Evolutionary conservation across 2,113 vertebrate genomes (phyloP).

Genomic region (Mastomys natalensis): DNA sequence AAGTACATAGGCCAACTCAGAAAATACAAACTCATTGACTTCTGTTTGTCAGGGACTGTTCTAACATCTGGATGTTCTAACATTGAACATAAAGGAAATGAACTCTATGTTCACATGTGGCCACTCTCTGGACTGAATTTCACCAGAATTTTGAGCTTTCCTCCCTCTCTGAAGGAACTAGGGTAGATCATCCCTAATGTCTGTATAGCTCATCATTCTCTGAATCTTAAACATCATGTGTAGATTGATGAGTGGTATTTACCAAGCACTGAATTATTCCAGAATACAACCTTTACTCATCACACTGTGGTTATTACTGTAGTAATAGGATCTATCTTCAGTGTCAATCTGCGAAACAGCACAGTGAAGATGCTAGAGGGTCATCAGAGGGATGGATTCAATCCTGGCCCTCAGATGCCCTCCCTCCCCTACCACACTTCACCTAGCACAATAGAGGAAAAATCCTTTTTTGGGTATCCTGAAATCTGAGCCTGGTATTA

Average conservation of each 20-base stretch:
- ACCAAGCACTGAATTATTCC: background rate
- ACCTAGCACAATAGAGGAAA: background rate
- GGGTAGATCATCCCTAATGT: background rate
- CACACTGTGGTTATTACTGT: background rate
- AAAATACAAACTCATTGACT: background rate
- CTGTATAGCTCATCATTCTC: background rate
- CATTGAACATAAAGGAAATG: background rate
- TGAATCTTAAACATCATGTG: slow-evolving; percentile 29
- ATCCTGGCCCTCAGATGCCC: background rate
- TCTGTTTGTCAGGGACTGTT: background rate
- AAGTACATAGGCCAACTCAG: background rate
- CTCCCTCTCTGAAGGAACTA: background rate
- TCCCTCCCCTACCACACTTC: background rate
- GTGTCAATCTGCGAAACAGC: background rate
- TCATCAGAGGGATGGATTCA: background rate
- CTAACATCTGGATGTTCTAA: background rate
- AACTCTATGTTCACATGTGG: background rate
- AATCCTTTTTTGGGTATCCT: background rate
- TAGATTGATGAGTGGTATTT: background rate
- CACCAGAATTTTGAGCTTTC: background rate
- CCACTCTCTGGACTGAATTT: background rate
- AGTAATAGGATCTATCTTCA: background rate
- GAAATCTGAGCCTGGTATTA: background rate
- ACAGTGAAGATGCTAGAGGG: background rate
- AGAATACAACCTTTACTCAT: background rate